A percentile compares a stretch with the other conserved stretches of the same genome.
These are phyloP conservation scores for Emydocephalus ijimae DNA, from an alignment of 2,113 vertebrate genomes.

Conservation along the genomic window DNA sequence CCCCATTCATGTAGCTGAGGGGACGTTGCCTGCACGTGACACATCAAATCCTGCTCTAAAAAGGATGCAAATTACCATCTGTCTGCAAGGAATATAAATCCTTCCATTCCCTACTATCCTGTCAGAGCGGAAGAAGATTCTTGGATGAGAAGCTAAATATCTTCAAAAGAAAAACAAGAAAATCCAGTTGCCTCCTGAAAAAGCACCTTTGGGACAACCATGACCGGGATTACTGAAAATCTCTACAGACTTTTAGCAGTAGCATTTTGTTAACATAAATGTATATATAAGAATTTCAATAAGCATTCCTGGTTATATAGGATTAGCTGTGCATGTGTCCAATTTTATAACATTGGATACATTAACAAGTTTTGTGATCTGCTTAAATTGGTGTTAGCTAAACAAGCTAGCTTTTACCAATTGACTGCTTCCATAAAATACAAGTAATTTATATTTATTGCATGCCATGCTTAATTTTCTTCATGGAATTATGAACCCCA, in stretches of 20 bases:
- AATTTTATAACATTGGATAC: background rate
- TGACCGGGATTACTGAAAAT: too few relatives aligned
- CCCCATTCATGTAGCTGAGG: too few relatives aligned
- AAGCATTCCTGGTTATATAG: background rate
- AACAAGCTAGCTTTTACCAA: background rate
- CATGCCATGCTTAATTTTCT: background rate
- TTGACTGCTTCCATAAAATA: background rate
- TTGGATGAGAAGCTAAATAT: too few relatives aligned
- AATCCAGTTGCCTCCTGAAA: too few relatives aligned
- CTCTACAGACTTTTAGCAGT: background rate
- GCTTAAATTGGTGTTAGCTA: background rate
- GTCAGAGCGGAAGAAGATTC: too few relatives aligned
- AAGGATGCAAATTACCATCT: too few relatives aligned
- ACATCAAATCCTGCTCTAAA: too few relatives aligned
- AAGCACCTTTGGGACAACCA: too few relatives aligned
- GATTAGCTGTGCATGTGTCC: background rate
- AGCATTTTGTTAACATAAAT: background rate
- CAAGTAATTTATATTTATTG: background rate
- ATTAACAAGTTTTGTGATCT: background rate
- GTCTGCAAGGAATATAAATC: too few relatives aligned
- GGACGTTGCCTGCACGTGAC: too few relatives aligned
- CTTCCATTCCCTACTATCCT: too few relatives aligned
- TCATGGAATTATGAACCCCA: background rate
- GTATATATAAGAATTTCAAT: fast-evolving
- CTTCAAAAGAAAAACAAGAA: too few relatives aligned